These are phyloP conservation scores for Monopterus albus DNA, from an alignment of 2,113 vertebrate species.

Conservation along the genomic window DNA sequence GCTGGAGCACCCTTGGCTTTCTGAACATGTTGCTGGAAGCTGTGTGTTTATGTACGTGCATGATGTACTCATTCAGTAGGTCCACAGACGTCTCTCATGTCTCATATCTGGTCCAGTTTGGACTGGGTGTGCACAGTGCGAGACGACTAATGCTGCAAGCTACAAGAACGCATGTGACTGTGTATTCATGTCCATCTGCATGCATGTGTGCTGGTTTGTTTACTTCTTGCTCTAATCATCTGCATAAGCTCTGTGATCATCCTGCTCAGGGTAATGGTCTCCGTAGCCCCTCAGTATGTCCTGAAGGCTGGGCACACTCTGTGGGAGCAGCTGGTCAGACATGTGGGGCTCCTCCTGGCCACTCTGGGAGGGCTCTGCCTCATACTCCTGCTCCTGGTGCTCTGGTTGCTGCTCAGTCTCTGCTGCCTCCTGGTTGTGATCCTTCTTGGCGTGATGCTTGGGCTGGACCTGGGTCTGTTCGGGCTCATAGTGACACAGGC, in stretches of 20 bases:
- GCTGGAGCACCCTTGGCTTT: slow-evolving; percentile 16
- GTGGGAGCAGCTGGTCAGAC: slow-evolving; percentile 65
- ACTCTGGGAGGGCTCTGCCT: slow-evolving; percentile 79
- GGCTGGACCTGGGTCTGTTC: slow-evolving; percentile 34
- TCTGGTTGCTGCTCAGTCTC: slow-evolving; percentile 58
- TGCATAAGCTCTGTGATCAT: slow-evolving; percentile 75
- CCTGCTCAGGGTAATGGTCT: slow-evolving; percentile 75
- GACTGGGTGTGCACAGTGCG: slow-evolving; percentile 4
- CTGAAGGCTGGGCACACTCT: slow-evolving; percentile 74
- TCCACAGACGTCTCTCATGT: slow-evolving; percentile 59
- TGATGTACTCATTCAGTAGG: slow-evolving; percentile 52
- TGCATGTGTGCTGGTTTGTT: slow-evolving; percentile 24
- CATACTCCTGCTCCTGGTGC: slow-evolving; percentile 68
- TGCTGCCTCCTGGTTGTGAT: slow-evolving; percentile 52
- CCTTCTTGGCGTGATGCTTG: slow-evolving; percentile 42
- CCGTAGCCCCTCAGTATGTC: slow-evolving; percentile 80
- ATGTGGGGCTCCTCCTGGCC: slow-evolving; percentile 82
- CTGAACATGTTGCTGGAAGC: slow-evolving; percentile 26
- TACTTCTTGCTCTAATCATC: slow-evolving; percentile 83
- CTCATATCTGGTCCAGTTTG: slow-evolving; percentile 47
- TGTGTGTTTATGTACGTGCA: slow-evolving; percentile 16
- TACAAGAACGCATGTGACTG: slow-evolving; percentile 30
- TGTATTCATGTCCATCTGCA: slow-evolving; percentile 65
- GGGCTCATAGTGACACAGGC: slow-evolving; percentile 76
- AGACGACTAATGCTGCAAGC: slow-evolving; percentile 31